Conservation (phyloP, 2,888 invertebrate genomes). For the Lamellibrachia columna region DNA sequence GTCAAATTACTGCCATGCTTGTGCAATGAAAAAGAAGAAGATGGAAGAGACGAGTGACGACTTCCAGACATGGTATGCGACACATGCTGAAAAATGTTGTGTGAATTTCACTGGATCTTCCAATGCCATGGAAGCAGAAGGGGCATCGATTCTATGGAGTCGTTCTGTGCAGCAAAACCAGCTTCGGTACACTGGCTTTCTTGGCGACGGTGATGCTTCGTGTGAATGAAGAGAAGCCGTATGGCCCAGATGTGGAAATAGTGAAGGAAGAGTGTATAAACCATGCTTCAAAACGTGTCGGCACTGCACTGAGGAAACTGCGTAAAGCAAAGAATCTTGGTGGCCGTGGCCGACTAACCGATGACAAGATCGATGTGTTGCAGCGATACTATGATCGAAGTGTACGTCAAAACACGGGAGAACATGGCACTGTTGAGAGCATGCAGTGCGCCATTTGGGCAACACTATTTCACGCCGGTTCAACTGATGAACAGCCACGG, state of each 20-base stretch:
- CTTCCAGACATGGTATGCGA: background rate
- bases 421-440: too few relatives aligned
- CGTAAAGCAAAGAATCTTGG: background rate
- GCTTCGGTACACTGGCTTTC: constrained; percentile 18
- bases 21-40: background rate
- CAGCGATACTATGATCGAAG: background rate
- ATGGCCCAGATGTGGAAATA: constrained; percentile 20
- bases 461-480: too few relatives aligned
- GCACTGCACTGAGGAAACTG: background rate
- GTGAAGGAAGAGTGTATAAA: background rate
- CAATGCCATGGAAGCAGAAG: constrained; percentile 17
- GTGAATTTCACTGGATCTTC: background rate
- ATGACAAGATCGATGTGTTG: background rate
- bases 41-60: background rate
- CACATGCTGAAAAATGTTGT: background rate
- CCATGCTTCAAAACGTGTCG: background rate
- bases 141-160: background rate
- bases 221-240: background rate
- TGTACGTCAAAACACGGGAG: too few relatives aligned
- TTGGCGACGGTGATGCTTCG: constrained; percentile 14
- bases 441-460: too few relatives aligned
- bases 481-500: too few relatives aligned
- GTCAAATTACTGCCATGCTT: background rate
- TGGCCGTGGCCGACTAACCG: background rate
- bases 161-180: constrained; percentile 13